A percentile compares a stretch with the other conserved stretches of the same genome.
phyloP scores from a whole-genome alignment of 2,797 vertebrate species.

The Choloepus didactylus region DNA sequence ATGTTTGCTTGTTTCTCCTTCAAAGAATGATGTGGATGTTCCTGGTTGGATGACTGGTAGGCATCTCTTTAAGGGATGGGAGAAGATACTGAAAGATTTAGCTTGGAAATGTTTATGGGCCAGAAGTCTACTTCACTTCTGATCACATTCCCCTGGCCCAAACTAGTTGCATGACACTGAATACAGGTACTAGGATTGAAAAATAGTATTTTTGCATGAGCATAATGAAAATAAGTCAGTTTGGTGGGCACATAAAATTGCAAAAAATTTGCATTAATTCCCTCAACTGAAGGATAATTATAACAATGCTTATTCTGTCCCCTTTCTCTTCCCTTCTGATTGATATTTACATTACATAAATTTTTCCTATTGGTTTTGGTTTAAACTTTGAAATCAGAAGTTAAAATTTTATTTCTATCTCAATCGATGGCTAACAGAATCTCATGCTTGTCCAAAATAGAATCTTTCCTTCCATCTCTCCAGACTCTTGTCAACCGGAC shows the following conservation, averaged over 20 bases:
- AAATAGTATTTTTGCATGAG: background rate
- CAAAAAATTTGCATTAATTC: background rate
- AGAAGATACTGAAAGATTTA: background rate
- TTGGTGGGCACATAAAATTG: background rate
- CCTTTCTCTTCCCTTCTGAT: background rate
- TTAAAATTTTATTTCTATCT: background rate
- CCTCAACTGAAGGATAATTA: background rate
- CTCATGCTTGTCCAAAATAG: background rate
- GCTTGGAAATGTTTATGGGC: background rate
- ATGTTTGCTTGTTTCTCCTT: background rate
- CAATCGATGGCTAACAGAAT: background rate
- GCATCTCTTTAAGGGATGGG: background rate
- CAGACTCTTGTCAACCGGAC: background rate
- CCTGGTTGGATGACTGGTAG: background rate
- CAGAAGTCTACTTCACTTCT: background rate
- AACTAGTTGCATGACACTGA: background rate
- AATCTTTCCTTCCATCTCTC: background rate
- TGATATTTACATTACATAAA: background rate
- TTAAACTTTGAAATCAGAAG: background rate
- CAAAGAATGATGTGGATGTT: background rate
- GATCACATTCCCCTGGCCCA: background rate
- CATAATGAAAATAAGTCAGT: background rate
- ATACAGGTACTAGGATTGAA: background rate
- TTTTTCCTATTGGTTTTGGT: background rate
- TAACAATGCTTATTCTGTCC: background rate